A percentile compares a stretch with the other conserved stretches of the same genome.
phyloP scores from a whole-genome alignment of 2,113 vertebrate species.

The Thalassarche chlororhynchos region DNA sequence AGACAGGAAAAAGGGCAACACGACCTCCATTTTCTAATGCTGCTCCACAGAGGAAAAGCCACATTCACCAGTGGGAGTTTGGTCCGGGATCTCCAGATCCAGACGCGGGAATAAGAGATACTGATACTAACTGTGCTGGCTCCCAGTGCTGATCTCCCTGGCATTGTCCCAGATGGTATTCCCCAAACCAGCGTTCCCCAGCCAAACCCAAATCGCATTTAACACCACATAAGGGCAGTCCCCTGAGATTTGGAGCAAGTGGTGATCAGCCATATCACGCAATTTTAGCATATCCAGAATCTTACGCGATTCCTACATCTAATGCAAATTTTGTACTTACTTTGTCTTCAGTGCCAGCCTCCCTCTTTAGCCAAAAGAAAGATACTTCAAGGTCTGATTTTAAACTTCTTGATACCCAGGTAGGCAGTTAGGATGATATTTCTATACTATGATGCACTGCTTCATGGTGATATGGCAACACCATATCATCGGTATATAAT shows the following conservation, averaged over 20 bases:
- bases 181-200: not conserved
- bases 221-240: not conserved
- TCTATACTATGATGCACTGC: not conserved
- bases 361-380: not conserved
- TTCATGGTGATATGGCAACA: not conserved
- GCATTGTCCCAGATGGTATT: not conserved
- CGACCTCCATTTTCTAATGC: not conserved
- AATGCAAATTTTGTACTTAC: not conserved
- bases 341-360: not conserved
- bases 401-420: not conserved
- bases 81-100: not conserved
- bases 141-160: not conserved
- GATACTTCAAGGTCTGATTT: not conserved
- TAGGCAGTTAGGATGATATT: not conserved
- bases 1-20: not conserved
- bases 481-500: not conserved
- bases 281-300: not conserved
- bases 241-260: not conserved
- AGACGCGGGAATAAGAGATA: not conserved
- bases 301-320: not conserved
- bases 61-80: not conserved
- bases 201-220: not conserved
- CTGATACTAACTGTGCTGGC: not conserved
- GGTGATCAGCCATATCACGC: accelerated
- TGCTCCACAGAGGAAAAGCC: not conserved